Conservation (phyloP, 2,888 invertebrate species). For the Synergus umbraculus region DNA sequence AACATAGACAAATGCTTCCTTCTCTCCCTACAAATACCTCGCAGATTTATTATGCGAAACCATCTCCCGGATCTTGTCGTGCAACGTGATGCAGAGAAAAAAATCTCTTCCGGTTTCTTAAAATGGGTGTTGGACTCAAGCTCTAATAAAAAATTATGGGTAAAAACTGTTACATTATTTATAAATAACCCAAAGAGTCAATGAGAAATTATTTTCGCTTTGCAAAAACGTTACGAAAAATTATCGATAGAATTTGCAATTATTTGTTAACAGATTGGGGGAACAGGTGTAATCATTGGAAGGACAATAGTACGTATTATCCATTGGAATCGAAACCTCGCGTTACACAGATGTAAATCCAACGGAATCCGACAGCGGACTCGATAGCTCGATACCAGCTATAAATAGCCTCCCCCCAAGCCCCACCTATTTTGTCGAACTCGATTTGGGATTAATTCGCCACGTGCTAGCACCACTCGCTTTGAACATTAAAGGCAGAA, state of each 20-base stretch:
- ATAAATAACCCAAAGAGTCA: no score
- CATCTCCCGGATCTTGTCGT: conserved; percentile 43
- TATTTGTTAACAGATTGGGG: conserved; percentile 15
- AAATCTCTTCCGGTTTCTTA: not conserved
- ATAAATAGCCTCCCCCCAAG: not conserved
- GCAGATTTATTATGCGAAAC: conserved; percentile 74
- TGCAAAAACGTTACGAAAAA: conserved; percentile 7
- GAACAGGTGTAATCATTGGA: conserved; percentile 28
- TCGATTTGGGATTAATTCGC: conserved; percentile 44
- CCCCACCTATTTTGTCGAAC: conserved; percentile 38
- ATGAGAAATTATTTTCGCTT: no score
- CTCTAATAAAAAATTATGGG: no score
- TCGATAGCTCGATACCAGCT: conserved; percentile 32
- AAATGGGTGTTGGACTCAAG: not conserved
- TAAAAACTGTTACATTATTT: no score
- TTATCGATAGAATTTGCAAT: conserved; percentile 20
- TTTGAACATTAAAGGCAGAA: conserved; percentile 37
- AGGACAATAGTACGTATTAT: conserved; percentile 26
- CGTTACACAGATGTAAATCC: conserved; percentile 35
- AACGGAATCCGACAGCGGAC: conserved; percentile 26
- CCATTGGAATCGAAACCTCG: conserved; percentile 43
- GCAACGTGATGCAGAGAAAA: conserved; percentile 50
- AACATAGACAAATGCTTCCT: conserved; percentile 73
- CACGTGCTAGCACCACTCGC: conserved; percentile 40
- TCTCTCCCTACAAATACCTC: conserved; percentile 68